phyloP scores from a whole-genome alignment of 2,888 invertebrate genomes.

The Drosophila kanekoi region DNA sequence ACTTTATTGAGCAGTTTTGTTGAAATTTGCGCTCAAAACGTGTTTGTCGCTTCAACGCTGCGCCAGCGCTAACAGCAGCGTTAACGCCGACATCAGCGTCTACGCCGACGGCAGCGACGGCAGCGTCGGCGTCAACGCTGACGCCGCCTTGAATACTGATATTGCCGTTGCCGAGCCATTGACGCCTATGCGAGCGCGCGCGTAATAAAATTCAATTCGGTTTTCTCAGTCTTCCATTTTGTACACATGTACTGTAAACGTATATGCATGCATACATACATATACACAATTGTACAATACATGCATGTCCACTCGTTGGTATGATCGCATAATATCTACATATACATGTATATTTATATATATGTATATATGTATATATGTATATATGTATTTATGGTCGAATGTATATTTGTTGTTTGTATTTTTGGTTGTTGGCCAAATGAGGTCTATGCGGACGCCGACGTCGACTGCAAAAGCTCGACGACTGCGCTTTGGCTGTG shows the following conservation, averaged over 20 bases:
- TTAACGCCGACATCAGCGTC: not conserved
- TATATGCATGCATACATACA: not conserved
- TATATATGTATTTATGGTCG: not conserved
- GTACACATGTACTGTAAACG: conserved; percentile 4
- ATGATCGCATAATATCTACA: conserved; percentile 3
- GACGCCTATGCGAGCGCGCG: conserved; percentile 39
- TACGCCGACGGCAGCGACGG: not conserved
- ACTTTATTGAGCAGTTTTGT: conserved; percentile 70
- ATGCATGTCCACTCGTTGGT: conserved; percentile 4
- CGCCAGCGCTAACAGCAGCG: conserved; percentile 3
- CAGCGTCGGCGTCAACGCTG: not conserved
- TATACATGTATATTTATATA: not conserved
- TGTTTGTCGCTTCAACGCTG: conserved; percentile 44
- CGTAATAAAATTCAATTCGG: conserved; percentile 68
- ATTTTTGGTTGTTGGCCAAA: conserved; percentile 44
- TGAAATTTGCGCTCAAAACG: conserved; percentile 60
- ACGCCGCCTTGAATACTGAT: conserved; percentile 48
- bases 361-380: not conserved
- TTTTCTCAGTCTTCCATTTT: conserved; percentile 41
- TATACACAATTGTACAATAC: conserved; percentile 1
- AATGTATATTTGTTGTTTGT: conserved; percentile 16
- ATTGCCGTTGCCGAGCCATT: conserved; percentile 33
- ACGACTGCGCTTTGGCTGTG: conserved; percentile 63
- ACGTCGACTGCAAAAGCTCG: conserved; percentile 58
- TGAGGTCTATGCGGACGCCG: conserved; percentile 31